Conservation (phyloP, 2,888 invertebrate species). For the Leptinotarsa peninsularis region DNA sequence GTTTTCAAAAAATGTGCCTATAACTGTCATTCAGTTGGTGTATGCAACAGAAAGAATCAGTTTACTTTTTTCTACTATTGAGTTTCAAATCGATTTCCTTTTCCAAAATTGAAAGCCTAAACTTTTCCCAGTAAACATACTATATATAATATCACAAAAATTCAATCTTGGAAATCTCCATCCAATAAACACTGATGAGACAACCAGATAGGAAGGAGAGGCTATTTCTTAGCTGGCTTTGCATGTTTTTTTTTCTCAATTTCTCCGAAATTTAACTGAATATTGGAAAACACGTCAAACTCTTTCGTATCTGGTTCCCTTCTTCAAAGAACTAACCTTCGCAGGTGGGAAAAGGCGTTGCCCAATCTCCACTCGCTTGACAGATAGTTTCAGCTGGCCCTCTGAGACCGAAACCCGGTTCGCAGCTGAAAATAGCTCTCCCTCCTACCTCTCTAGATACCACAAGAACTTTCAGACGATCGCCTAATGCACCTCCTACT, state of each 20-base stretch:
- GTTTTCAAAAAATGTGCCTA: too few relatives aligned
- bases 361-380: constrained; percentile 84
- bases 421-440: constrained; percentile 83
- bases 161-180: background rate
- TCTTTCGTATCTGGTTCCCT: constrained; percentile 27
- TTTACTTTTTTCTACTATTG: too few relatives aligned
- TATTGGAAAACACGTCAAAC: too few relatives aligned
- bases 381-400: constrained; percentile 83
- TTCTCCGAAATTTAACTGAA: constrained; percentile 42
- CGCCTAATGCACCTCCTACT: constrained; percentile 70
- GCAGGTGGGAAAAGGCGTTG: constrained; percentile 80
- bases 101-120: too few relatives aligned
- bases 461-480: constrained; percentile 78
- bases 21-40: too few relatives aligned
- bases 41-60: too few relatives aligned
- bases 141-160: background rate
- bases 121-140: background rate
- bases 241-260: constrained; percentile 19
- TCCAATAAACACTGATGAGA: background rate
- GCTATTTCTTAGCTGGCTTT: constrained; percentile 6
- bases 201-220: constrained; percentile 37
- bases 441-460: constrained; percentile 85
- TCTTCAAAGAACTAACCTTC: constrained; percentile 69
- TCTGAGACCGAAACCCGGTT: constrained; percentile 80
- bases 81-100: too few relatives aligned